Base-by-base conservation (phyloP, 2,888 invertebrate genomes). In the Eristalis intricaria region DNA sequence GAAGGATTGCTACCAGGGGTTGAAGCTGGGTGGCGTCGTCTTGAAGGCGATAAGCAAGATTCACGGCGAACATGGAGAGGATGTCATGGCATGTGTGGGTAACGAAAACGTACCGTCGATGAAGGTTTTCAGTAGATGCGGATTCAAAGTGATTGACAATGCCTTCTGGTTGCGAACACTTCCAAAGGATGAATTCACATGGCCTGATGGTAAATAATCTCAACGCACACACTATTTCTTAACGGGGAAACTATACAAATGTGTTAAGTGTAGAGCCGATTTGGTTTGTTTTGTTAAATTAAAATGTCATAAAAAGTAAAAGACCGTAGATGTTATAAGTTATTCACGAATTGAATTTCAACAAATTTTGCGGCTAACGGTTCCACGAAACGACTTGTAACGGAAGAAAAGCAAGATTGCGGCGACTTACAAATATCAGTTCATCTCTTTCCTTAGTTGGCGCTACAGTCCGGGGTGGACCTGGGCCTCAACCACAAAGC, bases 1-100 rank as follows among this genome's bases (percentile, higher is more conserved):
- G 1, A 89, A 90, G 58, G 90, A 91, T 4, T 66, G 88, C 1
- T 89, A 90, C 82, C 89, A 90, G 69, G 89, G 91, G 0, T 88
- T 86, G 43, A 91, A 91, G 0, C 88, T 91, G 19, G 92, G 91
- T 7, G 84, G 86, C 7, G 50, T 91, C 13, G 89, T 91, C 3
- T 64, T 89, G 13, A 88, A 87, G 32, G 90, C 90, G 29, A 91
- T 89, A 56, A 77, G 90, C 7, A 91, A 90, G 61, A 86, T 84
- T 26, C 88, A 91, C 19, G 90, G 90, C 10, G 88, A 91, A 15
- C 84, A 89, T 71, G 90, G 89, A 10, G 88, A 91, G 22, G 92
- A 91, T 88, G 89, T 90, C 2, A 91, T 89, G 79, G 91, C 91
- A 0, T 90, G 90, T 29, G 91, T 92, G 4, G 89, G 86, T n/a